Evolutionary conservation across 2,888 invertebrate genomes (phyloP), one percentile per base, ranked within the genome.

Genomic region (Lepidocyrtoides sp.): DNA sequence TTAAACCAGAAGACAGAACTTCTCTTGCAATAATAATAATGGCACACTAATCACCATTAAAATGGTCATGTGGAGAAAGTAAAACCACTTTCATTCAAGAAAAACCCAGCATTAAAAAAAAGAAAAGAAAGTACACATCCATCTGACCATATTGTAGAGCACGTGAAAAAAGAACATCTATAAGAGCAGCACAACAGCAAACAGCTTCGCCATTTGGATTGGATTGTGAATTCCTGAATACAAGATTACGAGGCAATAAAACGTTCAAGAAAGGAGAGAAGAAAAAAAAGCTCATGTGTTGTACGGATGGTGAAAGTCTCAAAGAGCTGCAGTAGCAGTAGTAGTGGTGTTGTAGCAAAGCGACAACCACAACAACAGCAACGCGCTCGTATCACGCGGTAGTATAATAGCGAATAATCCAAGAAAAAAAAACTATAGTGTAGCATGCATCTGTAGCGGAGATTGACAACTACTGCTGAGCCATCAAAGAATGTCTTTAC

Each of bases 401-500:
- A 20, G 36, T 29, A 36, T 60, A 81, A 17, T 54, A 54, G 26
- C 60, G 5, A 54, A 20, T 44, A 75, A 20, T 26, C 48, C 36
- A 36, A 69, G 29, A 26, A 60, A 82, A 36, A 82, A 63, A 23
- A 72, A 44, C 14, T 12, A 36, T 51, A 69, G 4, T 4, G 51
- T 89, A 89, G 90, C 69, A 90, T 90, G 90, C 66, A 85, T 85
- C 90, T 85, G 75, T 89, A 89, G 89, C 57, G 84, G 90, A 85
- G 90, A 85, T 85, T 79, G 90, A 85, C 79, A 85, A 90, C 79
- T 84, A 90, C 79, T 84, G 83, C 83, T 83, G 92, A 91, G 91
- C 87, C 77, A 77, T 89, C 90, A 91, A 92, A 94, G 93, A 93
- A 94, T 94, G 94, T 94, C 94, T 89, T 92, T 94, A 92, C 93